Evolutionary conservation across 1,140 invertebrate species (phyloP).

Genomic region (Magallana ariakensis): DNA sequence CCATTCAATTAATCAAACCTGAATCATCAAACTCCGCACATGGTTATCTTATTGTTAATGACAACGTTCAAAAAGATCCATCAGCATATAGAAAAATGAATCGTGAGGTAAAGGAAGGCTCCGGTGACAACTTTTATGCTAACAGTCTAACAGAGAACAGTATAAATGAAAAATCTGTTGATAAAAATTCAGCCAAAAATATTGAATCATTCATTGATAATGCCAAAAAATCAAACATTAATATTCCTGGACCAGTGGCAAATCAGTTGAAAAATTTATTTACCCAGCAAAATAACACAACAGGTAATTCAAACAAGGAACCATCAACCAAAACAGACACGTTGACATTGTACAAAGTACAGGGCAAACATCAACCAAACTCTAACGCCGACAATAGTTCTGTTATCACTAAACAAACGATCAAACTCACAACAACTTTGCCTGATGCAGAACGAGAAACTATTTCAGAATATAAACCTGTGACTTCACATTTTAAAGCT

Average conservation of each 20-base stretch:
- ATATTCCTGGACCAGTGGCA: neutral
- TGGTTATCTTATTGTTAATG: neutral
- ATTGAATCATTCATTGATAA: neutral
- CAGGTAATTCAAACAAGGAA: neutral
- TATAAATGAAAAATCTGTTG: neutral
- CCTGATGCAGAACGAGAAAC: neutral
- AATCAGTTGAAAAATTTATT: neutral
- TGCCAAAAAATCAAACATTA: neutral
- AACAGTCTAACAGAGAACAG: neutral
- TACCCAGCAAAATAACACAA: neutral
- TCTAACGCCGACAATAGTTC: neutral
- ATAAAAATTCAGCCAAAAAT: neutral
- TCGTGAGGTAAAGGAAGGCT: neutral
- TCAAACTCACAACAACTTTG: neutral
- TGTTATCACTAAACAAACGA: neutral
- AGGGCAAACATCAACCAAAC: neutral
- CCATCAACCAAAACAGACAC: neutral
- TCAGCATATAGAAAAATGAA: neutral
- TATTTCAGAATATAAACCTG: neutral
- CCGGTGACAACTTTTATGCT: neutral
- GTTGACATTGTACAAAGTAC: conserved; percentile 1
- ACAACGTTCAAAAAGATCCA: neutral
- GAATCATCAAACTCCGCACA: neutral
- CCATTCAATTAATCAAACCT: neutral
- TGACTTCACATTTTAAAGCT: neutral